phyloP scores from a whole-genome alignment of 1,140 invertebrate genomes.

The Charaxes varanes region DNA sequence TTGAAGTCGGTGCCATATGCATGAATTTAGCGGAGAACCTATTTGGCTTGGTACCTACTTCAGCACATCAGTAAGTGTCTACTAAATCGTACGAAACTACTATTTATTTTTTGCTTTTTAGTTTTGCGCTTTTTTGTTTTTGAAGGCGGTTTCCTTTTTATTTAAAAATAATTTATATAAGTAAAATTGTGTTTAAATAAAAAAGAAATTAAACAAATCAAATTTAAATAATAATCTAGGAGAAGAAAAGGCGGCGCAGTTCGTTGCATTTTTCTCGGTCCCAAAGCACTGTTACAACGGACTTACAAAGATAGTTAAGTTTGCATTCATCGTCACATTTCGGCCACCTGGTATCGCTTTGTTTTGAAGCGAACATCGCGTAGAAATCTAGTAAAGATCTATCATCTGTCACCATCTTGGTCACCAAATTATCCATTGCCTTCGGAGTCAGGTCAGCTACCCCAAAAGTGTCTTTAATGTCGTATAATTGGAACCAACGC shows the following conservation, averaged over 20 bases:
- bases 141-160: too few species aligned
- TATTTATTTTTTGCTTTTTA: too few species aligned
- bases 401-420: slow-evolving; percentile 67
- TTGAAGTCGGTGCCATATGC: too few species aligned
- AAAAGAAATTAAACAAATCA: too few species aligned
- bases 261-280: slow-evolving; percentile 74
- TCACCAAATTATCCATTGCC: slow-evolving; percentile 68
- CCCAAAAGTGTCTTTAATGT: slow-evolving; percentile 78
- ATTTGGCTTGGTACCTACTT: too few species aligned
- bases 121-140: too few species aligned
- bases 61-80: too few species aligned
- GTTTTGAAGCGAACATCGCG: slow-evolving; percentile 72
- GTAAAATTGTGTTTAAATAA: too few species aligned
- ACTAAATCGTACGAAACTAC: too few species aligned
- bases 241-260: slow-evolving; percentile 40
- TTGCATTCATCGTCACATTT: slow-evolving; percentile 77
- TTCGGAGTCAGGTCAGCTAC: slow-evolving; percentile 67
- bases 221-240: neutral
- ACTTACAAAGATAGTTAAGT: slow-evolving; percentile 74
- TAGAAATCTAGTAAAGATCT: slow-evolving; percentile 56
- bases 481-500: slow-evolving; percentile 81
- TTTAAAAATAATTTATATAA: too few species aligned
- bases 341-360: slow-evolving; percentile 65
- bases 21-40: too few species aligned
- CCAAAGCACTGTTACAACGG: slow-evolving; percentile 74